phyloP scores from a whole-genome alignment of 2,113 vertebrate genomes.

The Podarcis muralis region DNA sequence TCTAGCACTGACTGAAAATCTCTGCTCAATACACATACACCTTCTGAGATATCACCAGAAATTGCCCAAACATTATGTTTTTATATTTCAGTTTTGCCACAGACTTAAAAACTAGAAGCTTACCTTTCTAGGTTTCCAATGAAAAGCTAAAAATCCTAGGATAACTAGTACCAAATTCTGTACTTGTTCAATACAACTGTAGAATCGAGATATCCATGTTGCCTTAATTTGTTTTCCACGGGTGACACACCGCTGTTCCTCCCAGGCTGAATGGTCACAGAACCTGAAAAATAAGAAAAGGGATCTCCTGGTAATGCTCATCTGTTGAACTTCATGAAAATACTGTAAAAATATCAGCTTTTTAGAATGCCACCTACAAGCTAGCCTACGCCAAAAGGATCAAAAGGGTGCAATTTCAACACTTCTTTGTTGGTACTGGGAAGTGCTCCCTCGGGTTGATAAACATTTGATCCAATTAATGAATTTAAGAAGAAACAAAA shows the following conservation, averaged over 20 bases:
- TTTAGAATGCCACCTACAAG: background rate
- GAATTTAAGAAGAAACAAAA: background rate
- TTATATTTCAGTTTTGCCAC: background rate
- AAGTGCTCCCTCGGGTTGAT: background rate
- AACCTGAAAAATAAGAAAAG: conserved; percentile 59
- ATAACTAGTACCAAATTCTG: background rate
- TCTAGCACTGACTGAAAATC: background rate
- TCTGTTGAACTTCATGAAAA: background rate
- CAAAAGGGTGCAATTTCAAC: background rate
- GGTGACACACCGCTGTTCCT: background rate
- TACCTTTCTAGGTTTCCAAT: background rate
- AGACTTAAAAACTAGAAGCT: background rate
- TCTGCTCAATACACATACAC: background rate
- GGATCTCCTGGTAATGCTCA: background rate
- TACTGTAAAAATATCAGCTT: background rate
- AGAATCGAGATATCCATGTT: background rate
- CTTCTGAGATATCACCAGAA: background rate
- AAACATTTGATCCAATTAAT: conserved; percentile 11
- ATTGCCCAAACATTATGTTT: background rate
- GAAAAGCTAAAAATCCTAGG: background rate
- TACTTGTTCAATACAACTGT: background rate
- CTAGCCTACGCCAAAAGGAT: background rate
- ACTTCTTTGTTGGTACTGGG: background rate
- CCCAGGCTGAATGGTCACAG: conserved; percentile 14
- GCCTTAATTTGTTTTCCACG: conserved; percentile 41